Percentiles rank a stretch among this genome's conserved stretches.
Conservation (phyloP, 2,888 invertebrate species). For the Drosophila putrida region DNA sequence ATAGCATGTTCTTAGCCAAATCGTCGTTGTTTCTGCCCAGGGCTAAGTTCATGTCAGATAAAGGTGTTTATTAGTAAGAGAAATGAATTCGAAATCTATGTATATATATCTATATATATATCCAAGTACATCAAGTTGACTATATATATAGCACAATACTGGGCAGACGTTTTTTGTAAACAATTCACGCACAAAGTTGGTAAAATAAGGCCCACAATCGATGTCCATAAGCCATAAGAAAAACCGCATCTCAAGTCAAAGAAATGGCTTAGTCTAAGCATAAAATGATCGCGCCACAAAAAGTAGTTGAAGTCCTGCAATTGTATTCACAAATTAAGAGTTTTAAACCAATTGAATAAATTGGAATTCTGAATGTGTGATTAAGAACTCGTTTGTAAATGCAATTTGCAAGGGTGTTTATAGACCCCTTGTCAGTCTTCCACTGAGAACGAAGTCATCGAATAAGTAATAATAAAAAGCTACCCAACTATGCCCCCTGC, state of each 20-base stretch:
- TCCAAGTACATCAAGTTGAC: constrained; percentile 23
- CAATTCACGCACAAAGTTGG: constrained; percentile 85
- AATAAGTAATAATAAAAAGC: constrained; percentile 25
- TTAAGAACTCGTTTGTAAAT: constrained; percentile 55
- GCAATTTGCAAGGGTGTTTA: constrained; percentile 41
- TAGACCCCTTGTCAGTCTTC: constrained; percentile 19
- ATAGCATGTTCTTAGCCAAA: constrained; percentile 83
- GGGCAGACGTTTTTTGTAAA: constrained; percentile 86
- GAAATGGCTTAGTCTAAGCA: constrained; percentile 35
- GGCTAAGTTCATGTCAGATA: constrained; percentile 83
- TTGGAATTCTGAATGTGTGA: neutral
- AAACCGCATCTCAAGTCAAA: constrained; percentile 23
- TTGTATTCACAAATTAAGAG: constrained; percentile 57
- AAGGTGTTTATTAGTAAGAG: constrained; percentile 66
- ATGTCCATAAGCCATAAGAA: constrained; percentile 56
- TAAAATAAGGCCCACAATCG: constrained; percentile 82
- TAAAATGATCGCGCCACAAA: constrained; percentile 70
- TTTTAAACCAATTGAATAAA: constrained; percentile 12
- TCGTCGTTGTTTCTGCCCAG: constrained; percentile 85
- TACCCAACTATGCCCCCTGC: constrained; percentile 58
- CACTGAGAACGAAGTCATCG: constrained; percentile 38
- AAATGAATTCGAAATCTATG: constrained; percentile 8
- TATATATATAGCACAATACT: constrained; percentile 76
- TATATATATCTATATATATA: constrained; percentile 46
- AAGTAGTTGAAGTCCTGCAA: constrained; percentile 20